phyloP scores from a whole-genome alignment of 2,888 invertebrate genomes.

The Epirrita christyi region DNA sequence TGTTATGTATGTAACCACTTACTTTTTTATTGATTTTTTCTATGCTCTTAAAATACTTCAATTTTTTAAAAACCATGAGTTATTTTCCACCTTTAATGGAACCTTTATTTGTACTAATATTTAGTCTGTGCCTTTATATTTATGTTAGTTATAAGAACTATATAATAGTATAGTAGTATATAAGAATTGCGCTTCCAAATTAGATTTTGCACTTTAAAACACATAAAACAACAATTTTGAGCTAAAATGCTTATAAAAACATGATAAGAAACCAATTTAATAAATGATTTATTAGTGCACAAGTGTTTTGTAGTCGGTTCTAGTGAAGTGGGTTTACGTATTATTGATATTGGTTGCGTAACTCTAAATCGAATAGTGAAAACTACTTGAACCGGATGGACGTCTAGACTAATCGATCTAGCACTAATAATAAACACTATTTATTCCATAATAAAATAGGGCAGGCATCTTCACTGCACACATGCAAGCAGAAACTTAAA shows the following conservation, averaged over 20 bases:
- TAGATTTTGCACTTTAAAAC: slow-evolving; percentile 22
- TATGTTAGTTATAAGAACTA: neutral
- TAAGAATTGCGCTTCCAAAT: slow-evolving; percentile 7
- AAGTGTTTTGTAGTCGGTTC: slow-evolving; percentile 36
- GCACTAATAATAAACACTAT: too few relatives aligned
- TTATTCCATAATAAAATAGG: too few relatives aligned
- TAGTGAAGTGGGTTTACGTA: slow-evolving; percentile 39
- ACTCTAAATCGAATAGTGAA: slow-evolving; percentile 22
- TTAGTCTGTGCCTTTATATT: too few relatives aligned
- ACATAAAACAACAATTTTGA: slow-evolving; percentile 20
- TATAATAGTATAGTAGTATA: too few relatives aligned
- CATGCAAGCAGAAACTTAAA: too few relatives aligned
- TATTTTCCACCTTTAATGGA: too few relatives aligned
- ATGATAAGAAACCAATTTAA: slow-evolving; percentile 35
- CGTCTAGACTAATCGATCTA: slow-evolving; percentile 19
- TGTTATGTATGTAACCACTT: too few relatives aligned
- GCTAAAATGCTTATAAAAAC: slow-evolving; percentile 33
- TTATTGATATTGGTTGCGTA: slow-evolving; percentile 35
- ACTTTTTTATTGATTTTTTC: too few relatives aligned
- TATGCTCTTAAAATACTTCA: too few relatives aligned
- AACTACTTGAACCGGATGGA: slow-evolving; percentile 13
- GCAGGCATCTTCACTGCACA: too few relatives aligned
- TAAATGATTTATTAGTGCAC: slow-evolving; percentile 35
- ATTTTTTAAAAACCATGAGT: too few relatives aligned
- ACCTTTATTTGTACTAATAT: too few relatives aligned